Evolutionary conservation across 2,888 invertebrate genomes (phyloP), one percentile per base, ranked within the genome.

Genomic region (Scaeva pyrastri): DNA sequence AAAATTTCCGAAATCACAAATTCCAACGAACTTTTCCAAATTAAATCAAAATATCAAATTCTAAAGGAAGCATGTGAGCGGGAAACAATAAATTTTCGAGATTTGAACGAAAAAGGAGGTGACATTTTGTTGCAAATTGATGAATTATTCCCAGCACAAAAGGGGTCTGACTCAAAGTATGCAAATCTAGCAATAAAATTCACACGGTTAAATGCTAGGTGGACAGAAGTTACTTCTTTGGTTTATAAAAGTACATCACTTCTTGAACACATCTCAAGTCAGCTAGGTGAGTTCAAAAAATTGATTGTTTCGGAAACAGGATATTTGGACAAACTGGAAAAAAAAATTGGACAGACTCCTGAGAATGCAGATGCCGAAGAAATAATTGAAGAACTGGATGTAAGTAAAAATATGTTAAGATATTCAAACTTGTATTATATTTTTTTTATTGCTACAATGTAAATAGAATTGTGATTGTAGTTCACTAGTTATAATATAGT

Each of bases 321-420:
- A 36, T 97, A 97, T 95, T 93, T 97, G 89, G 96, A 96, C 91
- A 95, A 96, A 88, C 93, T 98, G 89, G 96, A 96, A 91, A 96
- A 96, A 77, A 95, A 96, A 87, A 94, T 98, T 89, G 94, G 94
- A 81, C 94, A 95, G 88, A 95, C 95, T 52, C 95, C 95, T 2
- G 94, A 95, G 89, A 94, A 93, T 90, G 96, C 96, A 41, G 98
- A 98, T 93, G 97, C 98, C 2, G 98, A 98, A 93, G 98, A 98
- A 93, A 96, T 97, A 88, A 96, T 97, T 43, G 98, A 97, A 91
- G 96, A 97, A 91, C 94, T 98, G 52, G 97, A 97, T 92, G 97
- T 97, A 91, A 94, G 94, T 56, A 2, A 41, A 14, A 23, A 23
- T 1, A 23, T 14, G 2, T 31, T 5, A 31, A 8, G 8, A 1